These are phyloP conservation scores for Hyposoter didymator DNA, from an alignment of 2,888 invertebrate species.

Conservation along the genomic window DNA sequence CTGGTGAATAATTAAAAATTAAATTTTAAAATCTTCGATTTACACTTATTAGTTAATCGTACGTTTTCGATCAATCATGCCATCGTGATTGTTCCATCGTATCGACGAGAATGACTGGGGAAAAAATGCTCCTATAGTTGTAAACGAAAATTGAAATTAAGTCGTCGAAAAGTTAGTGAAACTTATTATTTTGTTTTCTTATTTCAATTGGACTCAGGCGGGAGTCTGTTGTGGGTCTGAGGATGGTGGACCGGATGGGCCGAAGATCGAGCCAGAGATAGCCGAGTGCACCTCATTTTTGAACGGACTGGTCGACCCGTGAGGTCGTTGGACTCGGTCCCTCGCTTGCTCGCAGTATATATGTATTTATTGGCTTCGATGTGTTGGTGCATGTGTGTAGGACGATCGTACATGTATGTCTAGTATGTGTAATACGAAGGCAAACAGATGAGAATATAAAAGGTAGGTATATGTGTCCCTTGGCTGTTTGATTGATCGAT, in stretches of 20 bases:
- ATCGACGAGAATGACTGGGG: background rate
- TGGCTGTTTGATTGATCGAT: slow-evolving; percentile 63
- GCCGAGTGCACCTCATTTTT: slow-evolving; percentile 68
- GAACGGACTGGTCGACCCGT: slow-evolving; percentile 61
- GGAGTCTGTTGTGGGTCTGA: slow-evolving; percentile 58
- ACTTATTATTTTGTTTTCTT: slow-evolving; percentile 36
- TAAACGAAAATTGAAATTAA: slow-evolving; percentile 48
- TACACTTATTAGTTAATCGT: background rate
- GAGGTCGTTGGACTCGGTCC: slow-evolving; percentile 61
- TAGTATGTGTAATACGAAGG: background rate
- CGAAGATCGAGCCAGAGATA: slow-evolving; percentile 67
- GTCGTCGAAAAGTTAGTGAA: slow-evolving; percentile 38
- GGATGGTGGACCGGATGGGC: slow-evolving; percentile 64
- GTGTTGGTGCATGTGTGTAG: background rate
- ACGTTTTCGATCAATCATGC: background rate
- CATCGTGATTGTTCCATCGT: background rate
- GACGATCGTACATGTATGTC: background rate
- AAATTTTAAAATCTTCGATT: background rate
- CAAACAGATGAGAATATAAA: background rate
- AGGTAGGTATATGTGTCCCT: slow-evolving; percentile 42
- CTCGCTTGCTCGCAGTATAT: background rate
- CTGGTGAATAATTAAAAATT: too few relatives aligned
- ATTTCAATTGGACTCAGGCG: slow-evolving; percentile 44
- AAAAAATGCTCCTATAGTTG: background rate
- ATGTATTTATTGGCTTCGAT: background rate